These are phyloP conservation scores for Bombus balteatus DNA, from an alignment of 1,140 invertebrate species.

Conservation along the genomic window DNA sequence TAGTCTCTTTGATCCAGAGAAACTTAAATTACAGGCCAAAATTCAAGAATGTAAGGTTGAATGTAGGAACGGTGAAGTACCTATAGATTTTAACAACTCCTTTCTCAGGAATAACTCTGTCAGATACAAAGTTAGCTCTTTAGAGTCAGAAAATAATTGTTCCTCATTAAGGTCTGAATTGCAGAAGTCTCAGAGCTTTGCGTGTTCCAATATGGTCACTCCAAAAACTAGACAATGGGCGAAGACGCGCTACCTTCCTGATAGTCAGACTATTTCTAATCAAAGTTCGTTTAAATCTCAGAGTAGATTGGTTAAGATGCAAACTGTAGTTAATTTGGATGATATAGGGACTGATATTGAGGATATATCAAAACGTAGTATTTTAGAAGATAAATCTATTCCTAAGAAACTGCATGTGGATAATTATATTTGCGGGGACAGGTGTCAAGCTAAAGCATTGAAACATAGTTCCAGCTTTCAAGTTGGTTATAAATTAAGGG, in stretches of 20 bases:
- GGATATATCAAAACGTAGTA: slow-evolving; percentile 46
- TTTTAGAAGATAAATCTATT: slow-evolving; percentile 52
- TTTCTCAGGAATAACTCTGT: neutral
- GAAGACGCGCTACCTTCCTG: neutral
- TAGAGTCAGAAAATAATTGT: neutral
- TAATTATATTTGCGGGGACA: slow-evolving; percentile 65
- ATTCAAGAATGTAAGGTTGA: slow-evolving; percentile 17
- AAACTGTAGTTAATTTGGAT: slow-evolving; percentile 35
- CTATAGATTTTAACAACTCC: neutral
- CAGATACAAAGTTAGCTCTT: neutral
- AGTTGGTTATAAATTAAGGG: slow-evolving; percentile 31
- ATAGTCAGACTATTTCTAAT: neutral
- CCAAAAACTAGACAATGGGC: neutral
- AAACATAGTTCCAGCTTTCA: slow-evolving; percentile 74
- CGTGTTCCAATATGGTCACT: neutral
- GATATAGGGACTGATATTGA: slow-evolving; percentile 39
- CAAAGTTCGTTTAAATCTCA: neutral
- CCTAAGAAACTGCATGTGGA: slow-evolving; percentile 30
- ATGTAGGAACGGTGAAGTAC: neutral
- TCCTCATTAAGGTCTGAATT: slow-evolving; percentile 18
- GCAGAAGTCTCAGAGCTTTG: slow-evolving; percentile 62
- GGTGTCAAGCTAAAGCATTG: slow-evolving; percentile 39
- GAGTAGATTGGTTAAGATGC: slow-evolving; percentile 36
- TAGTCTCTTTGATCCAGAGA: neutral
- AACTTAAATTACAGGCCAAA: slow-evolving; percentile 13